Base-by-base conservation (phyloP, 2,888 invertebrate species). In the Metalampra italica region DNA sequence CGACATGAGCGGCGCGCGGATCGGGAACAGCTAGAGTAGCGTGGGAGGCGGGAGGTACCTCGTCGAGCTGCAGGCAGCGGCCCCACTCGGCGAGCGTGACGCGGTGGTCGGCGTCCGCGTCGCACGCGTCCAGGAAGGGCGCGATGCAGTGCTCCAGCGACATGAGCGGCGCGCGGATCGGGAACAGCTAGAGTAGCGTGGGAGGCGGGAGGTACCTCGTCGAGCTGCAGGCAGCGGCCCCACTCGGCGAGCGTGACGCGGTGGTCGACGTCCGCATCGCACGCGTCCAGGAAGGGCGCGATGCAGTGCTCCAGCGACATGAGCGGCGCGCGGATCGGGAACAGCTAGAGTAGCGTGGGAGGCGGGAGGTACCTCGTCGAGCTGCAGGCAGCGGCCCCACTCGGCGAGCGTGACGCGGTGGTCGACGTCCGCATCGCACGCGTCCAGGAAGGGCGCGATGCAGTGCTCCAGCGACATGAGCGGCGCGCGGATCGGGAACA, bases 291-390 rank as follows among this genome's bases (percentile, higher is more conserved):
- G 92, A 99, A 99, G 38, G 98, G 97, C 52, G 97, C 96, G 83
- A 98, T 98, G 90, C 99, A 99, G 81, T 98, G 98, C 87, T 99
- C 99, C 86, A 99, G 92, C 36, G 98, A 93, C 92, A 98, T 95
- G 57, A 99, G 91, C 2, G 98, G 97, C 45, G 98, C 98, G 53
- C 97, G 93, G 77, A 98, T 97, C 47, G 98, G 98, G 92, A 98
- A 98, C 71, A 99, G 90, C 88, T 99, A 98, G 90, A 98, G 97
- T 37, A 97, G 93, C 29, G 97, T n/a, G n/a, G n/a, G n/a, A n/a
- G n/a, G n/a, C n/a, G n/a, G n/a, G n/a, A n/a, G n/a, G n/a, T 81
- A 94, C 96, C 92, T 96, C 94, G 59, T 96, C 94, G 50, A 98
- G 91, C 74, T 8, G 30, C 7, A 7, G 7, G 30, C 8, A 30